Conservation (phyloP, 2,888 invertebrate species). For the Xylota segnis region DNA sequence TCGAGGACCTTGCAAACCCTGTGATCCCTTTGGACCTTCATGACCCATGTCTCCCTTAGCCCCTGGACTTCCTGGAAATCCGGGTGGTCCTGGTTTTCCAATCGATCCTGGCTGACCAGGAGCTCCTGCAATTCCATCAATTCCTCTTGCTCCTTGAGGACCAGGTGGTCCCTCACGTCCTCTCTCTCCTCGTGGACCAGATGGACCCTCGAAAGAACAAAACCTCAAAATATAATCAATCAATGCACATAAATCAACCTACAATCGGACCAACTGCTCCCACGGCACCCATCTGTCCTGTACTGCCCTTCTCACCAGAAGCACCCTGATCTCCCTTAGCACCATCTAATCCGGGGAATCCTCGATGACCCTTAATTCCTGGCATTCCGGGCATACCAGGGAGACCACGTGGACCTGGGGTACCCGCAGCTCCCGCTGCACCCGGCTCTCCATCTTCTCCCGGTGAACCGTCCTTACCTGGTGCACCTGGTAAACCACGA, state of each 20-base stretch:
- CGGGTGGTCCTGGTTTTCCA: slow-evolving; percentile 93
- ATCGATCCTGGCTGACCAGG: slow-evolving; percentile 88
- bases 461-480: slow-evolving; percentile 89
- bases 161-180: slow-evolving; percentile 93
- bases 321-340: slow-evolving; percentile 92
- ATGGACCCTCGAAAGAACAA: slow-evolving; percentile 88
- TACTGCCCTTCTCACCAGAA: slow-evolving; percentile 90
- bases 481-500: slow-evolving; percentile 89
- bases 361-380: slow-evolving; percentile 93
- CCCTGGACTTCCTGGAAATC: slow-evolving; percentile 92
- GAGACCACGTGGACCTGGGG: slow-evolving; percentile 90
- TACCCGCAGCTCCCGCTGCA: slow-evolving; percentile 89
- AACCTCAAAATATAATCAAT: neutral
- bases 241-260: slow-evolving; percentile 50
- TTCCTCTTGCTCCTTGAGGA: slow-evolving; percentile 90
- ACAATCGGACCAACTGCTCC: slow-evolving; percentile 88
- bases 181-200: slow-evolving; percentile 92
- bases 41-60: slow-evolving; percentile 92
- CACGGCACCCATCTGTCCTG: slow-evolving; percentile 89
- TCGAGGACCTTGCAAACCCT: slow-evolving; percentile 92
- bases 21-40: slow-evolving; percentile 91
- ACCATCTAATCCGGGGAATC: slow-evolving; percentile 92
- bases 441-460: slow-evolving; percentile 94
- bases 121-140: slow-evolving; percentile 91
- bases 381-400: slow-evolving; percentile 91